Base-by-base conservation (phyloP, 2,888 invertebrate species). In the Formica aserva region DNA sequence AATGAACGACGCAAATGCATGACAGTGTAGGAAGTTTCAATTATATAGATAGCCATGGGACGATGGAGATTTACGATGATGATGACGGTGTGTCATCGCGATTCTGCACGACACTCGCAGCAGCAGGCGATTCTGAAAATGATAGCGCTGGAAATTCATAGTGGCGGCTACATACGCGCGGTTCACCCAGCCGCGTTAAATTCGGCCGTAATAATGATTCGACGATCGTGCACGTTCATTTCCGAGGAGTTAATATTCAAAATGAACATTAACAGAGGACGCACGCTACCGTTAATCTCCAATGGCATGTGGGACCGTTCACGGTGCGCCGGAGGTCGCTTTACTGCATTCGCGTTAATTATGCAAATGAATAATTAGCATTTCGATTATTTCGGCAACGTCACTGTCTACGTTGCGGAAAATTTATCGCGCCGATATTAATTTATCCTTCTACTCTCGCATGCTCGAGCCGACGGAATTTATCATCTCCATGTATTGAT, bases 311-410 rank as follows among this genome's bases (percentile, higher is more conserved):
- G 90, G 88, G 75, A 87, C 84, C 86, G 85, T 83, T 89, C 88
- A 82, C 86, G 88, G 85, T 81, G 76, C 86, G 63, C 85, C 87
- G 85, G 69, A 81, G 83, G 77, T 85, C 88, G 90, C 91, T 91
- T 93, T 90, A 91, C 91, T 89, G 90, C 90, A 85, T 84, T 86
- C 91, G 92, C 92, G 93, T 94, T 94, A 92, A 94, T 94, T 94
- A 94, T 94, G 93, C 92, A 92, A 92, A 93, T 91, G 92, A 93
- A 92, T 92, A 93, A 94, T 94, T 93, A 93, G 91, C 93, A 92
- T 93, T 92, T 92, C 92, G 92, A 94, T 94, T 92, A 94, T 93
- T 94, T 93, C 91, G 83, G 85, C 85, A 72, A 82, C 85, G 90
- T 82, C 81, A 83, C 82, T 82, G 78, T 63, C 82, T 41, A 81